phyloP scores from a whole-genome alignment of 2,113 vertebrate species.

The Physeter macrocephalus region DNA sequence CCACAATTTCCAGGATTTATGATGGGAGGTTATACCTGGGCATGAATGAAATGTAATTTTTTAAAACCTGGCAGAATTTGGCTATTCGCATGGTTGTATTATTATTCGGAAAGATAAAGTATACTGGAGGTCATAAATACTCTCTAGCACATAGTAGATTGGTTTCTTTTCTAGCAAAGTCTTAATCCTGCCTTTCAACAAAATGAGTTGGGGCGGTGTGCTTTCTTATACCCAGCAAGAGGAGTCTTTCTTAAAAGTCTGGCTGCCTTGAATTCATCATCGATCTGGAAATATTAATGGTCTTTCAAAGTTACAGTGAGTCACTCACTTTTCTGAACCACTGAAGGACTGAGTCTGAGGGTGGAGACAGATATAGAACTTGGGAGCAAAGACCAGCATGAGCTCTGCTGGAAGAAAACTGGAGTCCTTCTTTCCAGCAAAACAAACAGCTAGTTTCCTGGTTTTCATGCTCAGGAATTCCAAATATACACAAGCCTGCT shows the following conservation, averaged over 20 bases:
- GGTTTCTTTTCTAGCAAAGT: neutral
- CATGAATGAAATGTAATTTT: slow-evolving; percentile 8
- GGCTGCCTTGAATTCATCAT: neutral
- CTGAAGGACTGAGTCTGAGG: neutral
- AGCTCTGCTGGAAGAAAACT: neutral
- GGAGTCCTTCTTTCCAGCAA: neutral
- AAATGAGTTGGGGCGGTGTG: neutral
- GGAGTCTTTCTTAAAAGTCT: neutral
- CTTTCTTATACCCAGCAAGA: neutral
- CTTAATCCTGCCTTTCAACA: slow-evolving; percentile 19
- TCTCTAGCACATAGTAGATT: neutral
- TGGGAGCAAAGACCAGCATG: neutral
- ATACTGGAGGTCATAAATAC: neutral
- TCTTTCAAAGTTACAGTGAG: neutral
- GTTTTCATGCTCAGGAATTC: neutral
- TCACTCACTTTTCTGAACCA: neutral
- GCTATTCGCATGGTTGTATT: neutral
- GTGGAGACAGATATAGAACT: neutral
- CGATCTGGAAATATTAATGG: neutral
- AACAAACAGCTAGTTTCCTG: neutral
- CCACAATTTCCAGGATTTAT: slow-evolving; percentile 32
- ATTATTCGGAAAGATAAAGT: slow-evolving; percentile 15
- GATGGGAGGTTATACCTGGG: neutral
- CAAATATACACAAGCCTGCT: neutral
- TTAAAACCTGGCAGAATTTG: slow-evolving; percentile 26